A percentile compares a stretch with the other conserved stretches of the same genome.
phyloP scores from a whole-genome alignment of 2,888 invertebrate species.

The Coleophora flavipennella region DNA sequence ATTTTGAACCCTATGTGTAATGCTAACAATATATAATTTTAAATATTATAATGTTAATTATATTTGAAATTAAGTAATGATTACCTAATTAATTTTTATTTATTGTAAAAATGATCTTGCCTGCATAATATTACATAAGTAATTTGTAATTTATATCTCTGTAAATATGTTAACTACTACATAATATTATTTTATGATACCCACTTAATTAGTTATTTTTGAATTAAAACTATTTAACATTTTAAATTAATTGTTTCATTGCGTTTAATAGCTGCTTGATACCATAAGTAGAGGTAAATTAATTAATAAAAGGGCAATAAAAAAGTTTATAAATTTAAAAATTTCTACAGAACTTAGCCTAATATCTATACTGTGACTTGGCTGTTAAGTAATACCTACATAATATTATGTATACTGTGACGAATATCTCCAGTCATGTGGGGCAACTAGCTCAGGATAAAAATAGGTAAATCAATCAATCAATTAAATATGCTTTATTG shows the following conservation, averaged over 20 bases:
- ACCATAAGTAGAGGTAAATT: too few species aligned
- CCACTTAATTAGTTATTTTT: constrained; percentile 44
- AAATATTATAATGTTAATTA: constrained; percentile 24
- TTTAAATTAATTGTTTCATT: constrained; percentile 19
- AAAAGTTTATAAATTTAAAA: too few species aligned
- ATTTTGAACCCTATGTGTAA: constrained; percentile 69
- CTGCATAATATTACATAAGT: constrained; percentile 64
- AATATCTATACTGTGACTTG: too few species aligned
- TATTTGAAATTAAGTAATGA: constrained; percentile 38
- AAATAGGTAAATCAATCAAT: too few species aligned
- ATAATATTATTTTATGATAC: too few species aligned
- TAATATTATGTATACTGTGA: too few species aligned
- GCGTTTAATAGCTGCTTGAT: constrained; percentile 7
- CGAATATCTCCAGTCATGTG: too few species aligned
- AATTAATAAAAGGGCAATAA: too few species aligned
- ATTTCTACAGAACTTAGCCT: too few species aligned
- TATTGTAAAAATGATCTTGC: constrained; percentile 66
- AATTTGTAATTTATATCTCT: constrained; percentile 59
- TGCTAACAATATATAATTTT: constrained; percentile 14
- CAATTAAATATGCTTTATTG: too few species aligned
- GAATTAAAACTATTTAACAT: constrained; percentile 50
- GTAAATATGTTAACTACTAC: constrained; percentile 48
- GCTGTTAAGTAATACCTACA: too few species aligned
- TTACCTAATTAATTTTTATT: constrained; percentile 31
- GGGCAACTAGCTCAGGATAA: too few species aligned